phyloP scores from a whole-genome alignment of 2,888 invertebrate species.

The Thera obeliscata region DNA sequence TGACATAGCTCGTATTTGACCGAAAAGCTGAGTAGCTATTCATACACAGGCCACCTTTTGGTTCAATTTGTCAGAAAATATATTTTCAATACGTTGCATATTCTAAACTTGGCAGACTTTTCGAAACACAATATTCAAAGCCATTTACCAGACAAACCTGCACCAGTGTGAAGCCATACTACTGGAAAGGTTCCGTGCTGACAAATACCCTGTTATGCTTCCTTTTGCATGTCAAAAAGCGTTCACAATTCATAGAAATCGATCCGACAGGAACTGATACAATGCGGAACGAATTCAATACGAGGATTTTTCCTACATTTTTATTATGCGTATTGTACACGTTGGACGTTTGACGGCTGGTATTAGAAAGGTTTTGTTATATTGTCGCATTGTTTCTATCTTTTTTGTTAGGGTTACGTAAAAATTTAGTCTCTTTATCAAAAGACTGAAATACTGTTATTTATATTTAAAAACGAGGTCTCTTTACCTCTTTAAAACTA shows the following conservation, averaged over 20 bases:
- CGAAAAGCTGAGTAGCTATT: no score
- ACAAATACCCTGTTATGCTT: constrained; percentile 71
- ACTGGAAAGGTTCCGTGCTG: constrained; percentile 52
- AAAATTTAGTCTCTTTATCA: no score
- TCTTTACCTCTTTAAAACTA: no score
- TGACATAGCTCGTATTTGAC: no score
- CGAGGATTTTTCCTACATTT: constrained; percentile 48
- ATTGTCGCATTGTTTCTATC: constrained; percentile 39
- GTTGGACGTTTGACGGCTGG: constrained; percentile 26
- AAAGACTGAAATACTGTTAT: no score
- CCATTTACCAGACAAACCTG: constrained; percentile 3
- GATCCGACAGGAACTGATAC: constrained; percentile 70
- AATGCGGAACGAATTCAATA: constrained; percentile 64
- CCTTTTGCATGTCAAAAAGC: constrained; percentile 77
- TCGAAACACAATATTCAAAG: constrained; percentile 4
- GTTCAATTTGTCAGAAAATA: neutral
- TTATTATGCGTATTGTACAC: constrained; percentile 25
- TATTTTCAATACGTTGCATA: neutral
- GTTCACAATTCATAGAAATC: constrained; percentile 69
- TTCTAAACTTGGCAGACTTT: constrained; percentile 17
- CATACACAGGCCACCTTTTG: neutral
- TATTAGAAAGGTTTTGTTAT: constrained; percentile 21
- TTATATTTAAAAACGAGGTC: no score
- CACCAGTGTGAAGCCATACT: constrained; percentile 40
- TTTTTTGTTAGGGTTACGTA: no score